phyloP scores from a whole-genome alignment of 2,113 vertebrate genomes.

The Phaethornis superciliosus region DNA sequence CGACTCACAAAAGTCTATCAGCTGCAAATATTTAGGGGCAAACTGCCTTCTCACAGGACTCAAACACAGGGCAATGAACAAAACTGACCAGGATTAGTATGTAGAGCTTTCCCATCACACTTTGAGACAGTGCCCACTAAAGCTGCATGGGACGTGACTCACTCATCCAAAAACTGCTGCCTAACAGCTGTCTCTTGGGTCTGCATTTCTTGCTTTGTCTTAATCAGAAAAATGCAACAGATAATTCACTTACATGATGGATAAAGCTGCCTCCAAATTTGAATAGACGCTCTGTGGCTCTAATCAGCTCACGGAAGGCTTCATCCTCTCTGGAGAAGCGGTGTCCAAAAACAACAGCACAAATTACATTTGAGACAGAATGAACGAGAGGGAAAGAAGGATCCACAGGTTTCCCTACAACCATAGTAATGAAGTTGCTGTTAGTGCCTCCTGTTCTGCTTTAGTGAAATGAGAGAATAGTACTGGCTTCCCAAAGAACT shows the following conservation, averaged over 20 bases:
- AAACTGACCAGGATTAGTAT: background rate
- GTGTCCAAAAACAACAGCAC: conserved; percentile 54
- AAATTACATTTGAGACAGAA: conserved; percentile 61
- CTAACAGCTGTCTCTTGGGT: background rate
- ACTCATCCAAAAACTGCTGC: background rate
- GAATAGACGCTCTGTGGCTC: background rate
- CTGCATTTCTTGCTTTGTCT: background rate
- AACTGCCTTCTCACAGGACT: background rate
- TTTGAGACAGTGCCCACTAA: background rate
- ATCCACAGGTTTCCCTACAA: conserved; percentile 63
- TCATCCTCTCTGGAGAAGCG: conserved; percentile 60
- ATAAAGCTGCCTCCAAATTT: conserved; percentile 19
- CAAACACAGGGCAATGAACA: background rate
- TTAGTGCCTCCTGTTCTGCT: background rate
- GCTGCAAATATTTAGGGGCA: background rate
- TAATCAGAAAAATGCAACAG: background rate
- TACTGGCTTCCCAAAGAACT: background rate
- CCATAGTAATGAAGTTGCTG: background rate
- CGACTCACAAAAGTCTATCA: background rate
- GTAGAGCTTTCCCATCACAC: background rate
- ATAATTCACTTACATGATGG: conserved; percentile 22
- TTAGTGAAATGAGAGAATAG: background rate
- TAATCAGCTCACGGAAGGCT: conserved; percentile 61
- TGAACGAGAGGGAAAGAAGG: conserved; percentile 48
- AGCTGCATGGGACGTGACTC: background rate